Evolutionary conservation across 2,888 invertebrate species (phyloP), one percentile per base, ranked within the genome.

Genomic region (Drosophila maculinotata): DNA sequence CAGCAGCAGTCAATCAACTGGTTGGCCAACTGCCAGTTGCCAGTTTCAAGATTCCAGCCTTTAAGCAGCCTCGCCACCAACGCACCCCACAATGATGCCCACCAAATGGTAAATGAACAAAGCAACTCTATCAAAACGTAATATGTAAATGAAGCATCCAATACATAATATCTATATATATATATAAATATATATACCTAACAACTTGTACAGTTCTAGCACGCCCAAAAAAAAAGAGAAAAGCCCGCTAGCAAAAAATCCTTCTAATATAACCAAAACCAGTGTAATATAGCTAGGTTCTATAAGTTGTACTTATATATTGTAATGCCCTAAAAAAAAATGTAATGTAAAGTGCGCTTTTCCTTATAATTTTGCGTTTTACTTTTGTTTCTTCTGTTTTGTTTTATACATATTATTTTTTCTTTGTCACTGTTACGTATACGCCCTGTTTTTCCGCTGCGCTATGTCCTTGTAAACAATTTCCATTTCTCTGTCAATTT

Each of bases 301-400:
- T 68, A 51, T 63, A 75, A 82, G 75, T 75, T 65, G 68, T 70
- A 66, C 44, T 51, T 73, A 59, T 48, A 49, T 64, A 71, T 69
- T 76, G 67, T 79, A 79, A 78, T 74, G 65, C 54, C 53, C 38
- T 33, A 23, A 33, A 20, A 8, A 30, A 53, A 77, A 64, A 64
- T 80, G 73, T 79, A 78, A 69, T 78, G 78, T 76, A 79, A 79
- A 81, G 66, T 81, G 73, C 66, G 80, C 79, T 80, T 78, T 70
- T 67, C 52, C 48, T 79, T 63, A 53, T 69, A 2, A 47, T 47
- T 63, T 68, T 58, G 31, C 48, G 62, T 65, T 47, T 33, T 9
- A 49, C 23, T 31, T 56, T 41, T 23, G 26, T 49, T 56, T 54
- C 42, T 31, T 30, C 9, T 41, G 25, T 52, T 28, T 68, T 33